Percentiles rank a stretch among this genome's conserved stretches.
Evolutionary conservation across 2,797 vertebrate species (phyloP).

Genomic region (Sebastes steindachneri): DNA sequence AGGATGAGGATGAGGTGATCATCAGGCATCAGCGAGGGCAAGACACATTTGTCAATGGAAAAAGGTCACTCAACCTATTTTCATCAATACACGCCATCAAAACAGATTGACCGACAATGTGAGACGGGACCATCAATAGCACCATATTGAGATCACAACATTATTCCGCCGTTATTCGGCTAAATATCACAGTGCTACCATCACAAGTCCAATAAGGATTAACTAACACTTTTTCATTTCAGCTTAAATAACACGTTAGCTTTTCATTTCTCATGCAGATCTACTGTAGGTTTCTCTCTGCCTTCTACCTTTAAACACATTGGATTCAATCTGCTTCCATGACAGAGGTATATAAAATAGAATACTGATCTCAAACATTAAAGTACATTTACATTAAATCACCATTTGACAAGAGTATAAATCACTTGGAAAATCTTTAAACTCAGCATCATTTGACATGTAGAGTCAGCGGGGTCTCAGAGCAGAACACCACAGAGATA

Average conservation of each 20-base stretch:
- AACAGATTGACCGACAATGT: conserved; percentile 61
- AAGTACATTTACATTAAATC: conserved; percentile 74
- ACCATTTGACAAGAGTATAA: conserved; percentile 75
- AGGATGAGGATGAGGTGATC: conserved; percentile 61
- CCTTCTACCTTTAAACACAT: conserved; percentile 63
- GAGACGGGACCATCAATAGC: conserved; percentile 71
- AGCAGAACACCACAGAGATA: conserved; percentile 52
- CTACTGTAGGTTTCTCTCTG: conserved; percentile 52
- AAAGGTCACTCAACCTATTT: conserved; percentile 65
- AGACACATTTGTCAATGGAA: conserved; percentile 49
- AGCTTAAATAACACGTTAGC: conserved; percentile 63
- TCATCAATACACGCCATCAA: conserved; percentile 72
- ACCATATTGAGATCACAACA: conserved; percentile 77
- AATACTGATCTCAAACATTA: conserved; percentile 76
- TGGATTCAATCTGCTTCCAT: conserved; percentile 47
- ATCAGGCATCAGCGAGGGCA: conserved; percentile 48
- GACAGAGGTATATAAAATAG: conserved; percentile 64
- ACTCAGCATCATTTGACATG: conserved; percentile 63
- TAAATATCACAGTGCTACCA: conserved; percentile 81
- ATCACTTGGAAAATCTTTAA: conserved; percentile 56
- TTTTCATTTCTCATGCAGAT: conserved; percentile 65
- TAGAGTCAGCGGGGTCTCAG: conserved; percentile 50
- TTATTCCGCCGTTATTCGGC: conserved; percentile 62
- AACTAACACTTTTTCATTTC: conserved; percentile 69
- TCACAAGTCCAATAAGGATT: conserved; percentile 75